Evolutionary conservation across 2,113 vertebrate genomes (phyloP).

Genomic region (Amblyornis subalaris): DNA sequence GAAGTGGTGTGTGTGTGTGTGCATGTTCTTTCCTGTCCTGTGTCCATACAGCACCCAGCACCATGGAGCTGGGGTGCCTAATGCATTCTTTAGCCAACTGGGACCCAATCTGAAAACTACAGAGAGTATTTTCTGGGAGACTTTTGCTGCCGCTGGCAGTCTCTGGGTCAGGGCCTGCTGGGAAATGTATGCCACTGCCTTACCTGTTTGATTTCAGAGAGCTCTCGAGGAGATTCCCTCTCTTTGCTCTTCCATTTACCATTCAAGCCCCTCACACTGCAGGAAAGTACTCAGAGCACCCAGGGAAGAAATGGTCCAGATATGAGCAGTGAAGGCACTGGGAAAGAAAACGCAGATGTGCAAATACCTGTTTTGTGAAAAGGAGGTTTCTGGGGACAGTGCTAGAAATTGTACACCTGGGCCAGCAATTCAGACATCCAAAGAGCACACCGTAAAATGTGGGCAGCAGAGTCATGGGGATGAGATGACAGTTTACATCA

Average conservation of each 20-base stretch:
- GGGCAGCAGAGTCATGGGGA: not conserved
- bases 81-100: not conserved
- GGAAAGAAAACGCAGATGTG: not conserved
- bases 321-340: not conserved
- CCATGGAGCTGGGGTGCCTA: accelerated
- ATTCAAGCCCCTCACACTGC: not conserved
- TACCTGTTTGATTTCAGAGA: not conserved
- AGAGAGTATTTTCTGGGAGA: not conserved
- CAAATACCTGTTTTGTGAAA: not conserved
- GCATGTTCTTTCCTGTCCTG: accelerated
- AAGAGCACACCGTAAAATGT: accelerated
- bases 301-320: not conserved
- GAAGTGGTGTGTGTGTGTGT: not conserved
- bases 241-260: not conserved
- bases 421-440: not conserved
- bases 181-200: not conserved
- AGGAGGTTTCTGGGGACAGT: not conserved
- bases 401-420: not conserved
- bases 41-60: not conserved
- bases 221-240: not conserved
- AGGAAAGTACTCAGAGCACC: not conserved
- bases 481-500: accelerated
- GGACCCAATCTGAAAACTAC: not conserved
- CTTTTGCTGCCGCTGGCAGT: not conserved
- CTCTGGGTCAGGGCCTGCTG: not conserved